phyloP scores from a whole-genome alignment of 1,140 invertebrate species.

The Penaeus indicus region DNA sequence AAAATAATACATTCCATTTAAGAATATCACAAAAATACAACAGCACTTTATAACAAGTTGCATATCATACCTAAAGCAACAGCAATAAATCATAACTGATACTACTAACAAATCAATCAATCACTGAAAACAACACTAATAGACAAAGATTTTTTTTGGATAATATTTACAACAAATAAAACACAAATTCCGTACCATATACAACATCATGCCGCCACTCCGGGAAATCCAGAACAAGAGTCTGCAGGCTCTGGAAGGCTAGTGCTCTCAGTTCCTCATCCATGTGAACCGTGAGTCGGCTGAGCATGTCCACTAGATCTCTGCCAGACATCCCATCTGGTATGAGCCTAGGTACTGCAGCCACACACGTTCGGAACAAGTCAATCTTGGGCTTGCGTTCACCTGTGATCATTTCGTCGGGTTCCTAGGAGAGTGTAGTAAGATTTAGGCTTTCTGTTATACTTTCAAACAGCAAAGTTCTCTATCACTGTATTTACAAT shows the following conservation, averaged over 20 bases:
- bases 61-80: too few relatives aligned
- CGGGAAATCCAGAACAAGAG: constrained; percentile 94
- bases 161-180: neutral
- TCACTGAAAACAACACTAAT: neutral
- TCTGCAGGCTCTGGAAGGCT: constrained; percentile 96
- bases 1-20: too few relatives aligned
- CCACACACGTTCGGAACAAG: constrained; percentile 97
- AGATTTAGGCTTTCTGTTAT: neutral
- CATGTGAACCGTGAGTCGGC: constrained; percentile 90
- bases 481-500: too few relatives aligned
- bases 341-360: constrained; percentile 96
- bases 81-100: too few relatives aligned
- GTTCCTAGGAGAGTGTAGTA: constrained; percentile 75
- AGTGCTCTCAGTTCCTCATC: constrained; percentile 90
- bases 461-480: neutral
- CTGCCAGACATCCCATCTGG: constrained; percentile 95
- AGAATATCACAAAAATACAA: too few relatives aligned
- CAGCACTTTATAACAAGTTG: too few relatives aligned
- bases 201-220: constrained; percentile 98
- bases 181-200: constrained; percentile 69
- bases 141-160: neutral
- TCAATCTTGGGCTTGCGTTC: constrained; percentile 99
- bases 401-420: constrained; percentile 95
- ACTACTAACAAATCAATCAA: too few relatives aligned
- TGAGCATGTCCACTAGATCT: constrained; percentile 93